phyloP scores from a whole-genome alignment of 2,888 invertebrate genomes.

The Polydrusus cervinus region DNA sequence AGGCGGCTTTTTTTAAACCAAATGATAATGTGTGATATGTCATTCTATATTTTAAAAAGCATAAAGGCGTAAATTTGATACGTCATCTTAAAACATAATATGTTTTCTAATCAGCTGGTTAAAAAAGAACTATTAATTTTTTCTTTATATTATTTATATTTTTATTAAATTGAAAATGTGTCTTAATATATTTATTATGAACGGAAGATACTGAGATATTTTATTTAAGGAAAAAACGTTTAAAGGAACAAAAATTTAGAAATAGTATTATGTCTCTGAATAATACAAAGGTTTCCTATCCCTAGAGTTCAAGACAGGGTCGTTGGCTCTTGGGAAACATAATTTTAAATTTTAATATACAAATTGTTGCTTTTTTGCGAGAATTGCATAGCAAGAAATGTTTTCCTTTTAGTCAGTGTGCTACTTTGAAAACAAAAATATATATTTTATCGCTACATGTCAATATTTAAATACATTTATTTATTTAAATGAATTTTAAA shows the following conservation, averaged over 20 bases:
- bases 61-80: no score
- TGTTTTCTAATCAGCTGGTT: no score
- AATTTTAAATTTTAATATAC: conserved; percentile 11
- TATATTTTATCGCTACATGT: neutral
- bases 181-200: no score
- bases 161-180: no score
- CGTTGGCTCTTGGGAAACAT: neutral
- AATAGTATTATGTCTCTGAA: conserved; percentile 2
- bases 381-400: neutral
- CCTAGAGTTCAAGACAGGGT: conserved; percentile 3
- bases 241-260: neutral
- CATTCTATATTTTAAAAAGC: no score
- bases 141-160: no score
- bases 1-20: no score
- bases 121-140: no score
- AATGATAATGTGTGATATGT: no score
- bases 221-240: neutral
- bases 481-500: no score
- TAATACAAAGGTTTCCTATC: neutral
- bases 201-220: no score
- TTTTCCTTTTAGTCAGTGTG: neutral
- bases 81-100: no score
- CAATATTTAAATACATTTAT: neutral
- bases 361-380: neutral
- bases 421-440: neutral